A percentile compares a stretch with the other conserved stretches of the same genome.
phyloP scores from a whole-genome alignment of 2,113 vertebrate genomes.

The Phasianus colchicus region DNA sequence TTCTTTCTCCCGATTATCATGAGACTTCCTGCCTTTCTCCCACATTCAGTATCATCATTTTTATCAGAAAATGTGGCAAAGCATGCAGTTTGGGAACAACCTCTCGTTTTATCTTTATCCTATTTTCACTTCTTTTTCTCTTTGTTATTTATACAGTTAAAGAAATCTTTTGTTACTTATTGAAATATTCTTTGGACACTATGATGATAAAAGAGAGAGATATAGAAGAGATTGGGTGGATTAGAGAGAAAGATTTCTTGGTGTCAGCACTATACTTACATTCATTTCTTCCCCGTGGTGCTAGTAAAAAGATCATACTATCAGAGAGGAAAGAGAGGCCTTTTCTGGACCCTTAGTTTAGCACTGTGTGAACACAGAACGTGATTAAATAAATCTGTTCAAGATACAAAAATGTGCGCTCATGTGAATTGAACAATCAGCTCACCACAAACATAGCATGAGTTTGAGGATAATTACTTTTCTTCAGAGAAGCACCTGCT shows the following conservation, averaged over 20 bases:
- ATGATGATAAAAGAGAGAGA: background rate
- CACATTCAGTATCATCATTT: fast-evolving
- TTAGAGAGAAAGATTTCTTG: background rate
- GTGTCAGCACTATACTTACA: background rate
- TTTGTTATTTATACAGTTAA: background rate
- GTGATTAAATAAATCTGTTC: conserved; percentile 23
- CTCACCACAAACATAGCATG: conserved; percentile 10
- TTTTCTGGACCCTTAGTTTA: conserved; percentile 34
- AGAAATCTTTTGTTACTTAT: background rate
- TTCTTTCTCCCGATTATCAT: background rate
- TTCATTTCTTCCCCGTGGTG: background rate
- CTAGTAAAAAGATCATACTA: background rate
- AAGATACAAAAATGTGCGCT: conserved; percentile 12
- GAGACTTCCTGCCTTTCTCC: background rate
- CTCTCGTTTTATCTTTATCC: background rate
- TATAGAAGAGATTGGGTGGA: background rate
- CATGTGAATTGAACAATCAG: background rate
- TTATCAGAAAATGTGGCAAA: background rate
- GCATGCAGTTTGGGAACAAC: fast-evolving
- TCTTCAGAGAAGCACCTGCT: conserved; percentile 11
- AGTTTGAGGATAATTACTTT: conserved; percentile 35
- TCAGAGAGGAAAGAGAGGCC: background rate
- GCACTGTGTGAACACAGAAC: background rate
- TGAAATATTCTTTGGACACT: background rate
- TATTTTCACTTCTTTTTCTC: background rate